A percentile compares a stretch with the other conserved stretches of the same genome.
phyloP scores from a whole-genome alignment of 2,888 invertebrate genomes.

The Cecidostiba fungosa region DNA sequence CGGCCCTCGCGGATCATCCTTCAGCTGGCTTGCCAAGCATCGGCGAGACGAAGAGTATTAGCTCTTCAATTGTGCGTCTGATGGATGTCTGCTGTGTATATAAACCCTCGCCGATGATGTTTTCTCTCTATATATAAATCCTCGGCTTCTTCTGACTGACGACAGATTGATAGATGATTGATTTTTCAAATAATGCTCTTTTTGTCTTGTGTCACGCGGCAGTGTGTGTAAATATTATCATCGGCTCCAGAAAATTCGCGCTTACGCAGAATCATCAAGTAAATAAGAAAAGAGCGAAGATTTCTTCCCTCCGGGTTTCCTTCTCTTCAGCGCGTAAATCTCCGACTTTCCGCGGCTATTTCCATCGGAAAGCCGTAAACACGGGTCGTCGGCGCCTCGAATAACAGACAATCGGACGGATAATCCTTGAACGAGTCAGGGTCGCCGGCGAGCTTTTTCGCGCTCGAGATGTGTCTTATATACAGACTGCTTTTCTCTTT shows the following conservation, averaged over 20 bases:
- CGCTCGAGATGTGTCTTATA: constrained; percentile 28
- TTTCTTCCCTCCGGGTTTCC: neutral
- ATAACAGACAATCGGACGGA: constrained; percentile 27
- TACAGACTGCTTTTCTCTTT: neutral
- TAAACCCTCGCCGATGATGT: too few species aligned
- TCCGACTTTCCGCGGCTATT: constrained; percentile 15
- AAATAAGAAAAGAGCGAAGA: neutral
- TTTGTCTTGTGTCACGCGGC: too few species aligned
- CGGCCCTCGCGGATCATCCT: constrained; percentile 56
- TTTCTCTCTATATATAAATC: neutral
- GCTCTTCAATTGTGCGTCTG: neutral
- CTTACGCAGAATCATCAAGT: neutral
- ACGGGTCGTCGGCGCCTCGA: neutral
- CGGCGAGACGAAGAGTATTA: neutral
- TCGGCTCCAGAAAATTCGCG: neutral
- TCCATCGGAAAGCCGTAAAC: constrained; percentile 39
- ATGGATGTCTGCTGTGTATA: too few species aligned
- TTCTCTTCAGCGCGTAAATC: neutral
- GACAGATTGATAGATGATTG: neutral
- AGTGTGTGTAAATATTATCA: too few species aligned
- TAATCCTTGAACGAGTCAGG: constrained; percentile 44
- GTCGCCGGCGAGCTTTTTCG: constrained; percentile 48
- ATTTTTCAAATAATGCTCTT: neutral
- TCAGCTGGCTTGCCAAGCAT: constrained; percentile 4
- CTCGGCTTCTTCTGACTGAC: neutral